Conservation (phyloP, 2,888 invertebrate genomes). For the Barypeithes pellucidus region DNA sequence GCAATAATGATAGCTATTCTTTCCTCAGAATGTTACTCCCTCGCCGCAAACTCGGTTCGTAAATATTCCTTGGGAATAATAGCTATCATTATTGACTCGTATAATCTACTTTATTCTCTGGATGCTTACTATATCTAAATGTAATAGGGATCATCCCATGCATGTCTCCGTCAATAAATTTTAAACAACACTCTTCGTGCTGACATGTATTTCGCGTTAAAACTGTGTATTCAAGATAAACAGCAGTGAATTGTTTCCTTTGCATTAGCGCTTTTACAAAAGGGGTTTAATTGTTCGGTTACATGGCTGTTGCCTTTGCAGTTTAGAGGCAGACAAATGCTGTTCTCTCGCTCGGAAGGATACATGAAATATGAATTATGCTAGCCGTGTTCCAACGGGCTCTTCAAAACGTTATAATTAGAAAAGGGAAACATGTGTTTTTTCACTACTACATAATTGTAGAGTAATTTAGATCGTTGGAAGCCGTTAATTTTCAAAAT, state of each 20-base stretch:
- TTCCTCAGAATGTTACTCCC: no score
- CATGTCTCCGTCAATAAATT: constrained; percentile 7
- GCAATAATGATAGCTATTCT: no score
- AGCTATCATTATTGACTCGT: no score
- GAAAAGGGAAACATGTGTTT: background rate
- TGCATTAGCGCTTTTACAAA: constrained; percentile 44
- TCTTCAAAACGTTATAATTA: background rate
- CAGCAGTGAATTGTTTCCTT: constrained; percentile 43
- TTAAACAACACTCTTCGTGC: background rate
- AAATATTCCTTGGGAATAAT: no score
- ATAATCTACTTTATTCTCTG: no score
- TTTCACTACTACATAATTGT: no score
- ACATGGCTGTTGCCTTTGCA: constrained; percentile 28
- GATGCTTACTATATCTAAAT: no score
- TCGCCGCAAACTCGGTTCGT: no score
- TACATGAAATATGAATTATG: constrained; percentile 41
- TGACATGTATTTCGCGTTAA: constrained; percentile 25
- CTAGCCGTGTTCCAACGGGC: constrained; percentile 27
- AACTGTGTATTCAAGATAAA: constrained; percentile 40
- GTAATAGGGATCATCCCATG: background rate
- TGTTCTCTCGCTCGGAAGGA: constrained; percentile 22
- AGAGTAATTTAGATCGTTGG: no score
- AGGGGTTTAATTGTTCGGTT: constrained; percentile 45
- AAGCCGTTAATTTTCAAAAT: no score
- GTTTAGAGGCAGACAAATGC: constrained; percentile 32